A percentile compares a stretch with the other conserved stretches of the same genome.
phyloP scores from a whole-genome alignment of 2,888 invertebrate genomes.

The Nasonovia ribisnigri region DNA sequence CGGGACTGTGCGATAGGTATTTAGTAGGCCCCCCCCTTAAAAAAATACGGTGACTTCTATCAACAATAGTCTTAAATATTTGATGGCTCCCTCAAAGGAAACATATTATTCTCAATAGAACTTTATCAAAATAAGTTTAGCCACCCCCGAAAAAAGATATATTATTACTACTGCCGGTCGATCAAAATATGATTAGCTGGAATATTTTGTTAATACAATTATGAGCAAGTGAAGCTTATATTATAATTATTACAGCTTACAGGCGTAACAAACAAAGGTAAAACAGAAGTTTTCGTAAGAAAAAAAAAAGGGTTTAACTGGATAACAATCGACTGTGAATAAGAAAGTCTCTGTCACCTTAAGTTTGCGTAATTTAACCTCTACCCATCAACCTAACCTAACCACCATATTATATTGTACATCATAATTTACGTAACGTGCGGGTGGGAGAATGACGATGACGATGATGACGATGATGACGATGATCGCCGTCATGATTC shows the following conservation, averaged over 20 bases:
- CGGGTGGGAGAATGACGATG: background rate
- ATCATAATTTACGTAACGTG: background rate
- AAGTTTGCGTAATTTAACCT: background rate
- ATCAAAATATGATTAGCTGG: no score
- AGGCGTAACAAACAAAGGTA: background rate
- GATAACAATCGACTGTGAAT: background rate
- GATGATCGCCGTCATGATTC: background rate
- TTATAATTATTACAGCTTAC: background rate
- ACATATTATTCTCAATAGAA: background rate
- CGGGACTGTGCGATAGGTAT: background rate
- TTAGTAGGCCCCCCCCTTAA: background rate
- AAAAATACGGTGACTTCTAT: background rate
- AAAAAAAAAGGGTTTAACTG: background rate
- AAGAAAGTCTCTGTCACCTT: background rate
- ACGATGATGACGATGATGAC: background rate
- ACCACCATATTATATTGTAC: no score
- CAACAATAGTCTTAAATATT: background rate
- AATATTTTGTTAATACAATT: no score
- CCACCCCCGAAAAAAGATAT: background rate
- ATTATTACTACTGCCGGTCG: no score
- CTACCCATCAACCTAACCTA: no score
- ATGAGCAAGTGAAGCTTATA: no score
- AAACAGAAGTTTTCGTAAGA: background rate
- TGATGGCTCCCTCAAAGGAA: background rate
- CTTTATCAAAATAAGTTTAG: background rate